These are phyloP conservation scores for Anarhynchus alexandrinus DNA, from an alignment of 2,113 vertebrate genomes.

Conservation along the genomic window DNA sequence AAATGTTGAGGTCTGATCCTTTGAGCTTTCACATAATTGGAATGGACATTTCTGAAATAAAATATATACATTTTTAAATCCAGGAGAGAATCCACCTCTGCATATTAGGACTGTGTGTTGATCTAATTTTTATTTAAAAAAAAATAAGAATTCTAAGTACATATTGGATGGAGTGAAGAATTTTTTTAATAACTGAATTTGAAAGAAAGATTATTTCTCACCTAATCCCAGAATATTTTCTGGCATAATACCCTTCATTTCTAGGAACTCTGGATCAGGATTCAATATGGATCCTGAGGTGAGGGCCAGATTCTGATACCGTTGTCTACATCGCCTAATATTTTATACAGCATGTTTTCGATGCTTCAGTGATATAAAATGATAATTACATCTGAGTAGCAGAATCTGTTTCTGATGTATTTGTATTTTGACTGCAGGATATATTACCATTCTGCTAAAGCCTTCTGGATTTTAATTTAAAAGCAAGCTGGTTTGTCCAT, in stretches of 20 bases:
- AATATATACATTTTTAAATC: neutral
- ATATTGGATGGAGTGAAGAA: neutral
- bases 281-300: neutral
- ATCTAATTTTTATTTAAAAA: neutral
- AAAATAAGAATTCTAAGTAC: neutral
- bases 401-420: neutral
- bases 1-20: neutral
- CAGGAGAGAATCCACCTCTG: neutral
- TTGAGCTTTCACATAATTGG: neutral
- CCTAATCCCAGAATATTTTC: conserved; percentile 29
- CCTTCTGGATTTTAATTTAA: neutral
- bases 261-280: neutral
- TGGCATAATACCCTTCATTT: neutral
- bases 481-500: neutral
- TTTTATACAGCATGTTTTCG: neutral
- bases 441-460: neutral
- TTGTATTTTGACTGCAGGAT: neutral
- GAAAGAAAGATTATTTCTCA: conserved; percentile 21
- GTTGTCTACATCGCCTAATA: neutral
- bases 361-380: neutral
- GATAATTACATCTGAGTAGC: neutral
- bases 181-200: neutral
- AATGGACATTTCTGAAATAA: neutral
- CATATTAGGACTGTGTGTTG: neutral
- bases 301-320: neutral